Conservation (phyloP, 2,888 invertebrate genomes). For the Melanostoma mellinum region DNA sequence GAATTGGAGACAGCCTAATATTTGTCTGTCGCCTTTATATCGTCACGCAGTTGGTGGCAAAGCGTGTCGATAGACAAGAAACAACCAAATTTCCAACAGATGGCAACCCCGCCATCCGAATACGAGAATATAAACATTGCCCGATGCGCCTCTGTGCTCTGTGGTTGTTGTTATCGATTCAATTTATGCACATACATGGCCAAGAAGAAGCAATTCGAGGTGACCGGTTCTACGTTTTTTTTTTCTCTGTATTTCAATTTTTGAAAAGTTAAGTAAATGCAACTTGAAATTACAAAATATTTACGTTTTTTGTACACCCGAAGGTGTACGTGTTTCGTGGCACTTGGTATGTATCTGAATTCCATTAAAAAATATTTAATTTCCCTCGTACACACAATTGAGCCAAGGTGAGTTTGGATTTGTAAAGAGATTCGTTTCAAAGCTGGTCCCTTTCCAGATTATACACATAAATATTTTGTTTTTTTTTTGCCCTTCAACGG, state of each 20-base stretch:
- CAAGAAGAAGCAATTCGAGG: conserved; percentile 44
- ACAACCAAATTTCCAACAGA: no score
- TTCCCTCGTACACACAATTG: conserved; percentile 10
- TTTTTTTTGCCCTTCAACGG: conserved; percentile 13
- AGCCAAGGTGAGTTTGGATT: conserved; percentile 45
- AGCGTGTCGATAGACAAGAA: no score
- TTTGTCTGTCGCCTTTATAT: no score
- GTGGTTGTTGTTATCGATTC: conserved; percentile 33
- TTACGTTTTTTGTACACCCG: conserved; percentile 23
- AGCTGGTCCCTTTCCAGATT: conserved; percentile 39
- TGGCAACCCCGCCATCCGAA: conserved; percentile 2
- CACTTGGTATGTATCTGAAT: conserved; percentile 53
- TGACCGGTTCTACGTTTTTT: conserved; percentile 48
- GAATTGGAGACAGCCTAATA: no score
- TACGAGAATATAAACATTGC: conserved; percentile 36
- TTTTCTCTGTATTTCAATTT: conserved; percentile 1
- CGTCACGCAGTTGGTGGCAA: no score
- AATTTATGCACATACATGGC: conserved; percentile 50
- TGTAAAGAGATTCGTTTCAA: conserved; percentile 29
- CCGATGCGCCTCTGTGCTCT: conserved; percentile 26
- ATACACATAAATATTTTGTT: not conserved
- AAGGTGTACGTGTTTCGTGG: conserved; percentile 46
- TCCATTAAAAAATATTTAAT: conserved; percentile 35
- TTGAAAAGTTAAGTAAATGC: conserved; percentile 19
- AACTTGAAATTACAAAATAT: conserved; percentile 44